phyloP scores from a whole-genome alignment of 37 sponge, comb jelly and placozoan species.

The Amphimedon queenslandica region DNA sequence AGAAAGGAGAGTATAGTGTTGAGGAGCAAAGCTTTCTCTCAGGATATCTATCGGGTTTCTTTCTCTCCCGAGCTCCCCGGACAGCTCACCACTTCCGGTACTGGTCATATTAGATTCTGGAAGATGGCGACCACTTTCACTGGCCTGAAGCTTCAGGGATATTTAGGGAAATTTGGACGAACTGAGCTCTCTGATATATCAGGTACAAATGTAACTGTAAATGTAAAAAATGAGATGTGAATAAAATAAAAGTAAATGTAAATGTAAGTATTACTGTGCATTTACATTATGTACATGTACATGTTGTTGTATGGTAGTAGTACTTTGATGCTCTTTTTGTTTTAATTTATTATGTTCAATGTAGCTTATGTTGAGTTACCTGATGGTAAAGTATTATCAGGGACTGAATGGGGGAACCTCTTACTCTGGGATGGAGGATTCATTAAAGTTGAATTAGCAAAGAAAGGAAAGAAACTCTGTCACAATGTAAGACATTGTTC shows the following conservation, averaged over 20 bases:
- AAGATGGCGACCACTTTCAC: slow-evolving; percentile 99
- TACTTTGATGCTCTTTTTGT: background rate
- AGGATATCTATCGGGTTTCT: slow-evolving; percentile 91
- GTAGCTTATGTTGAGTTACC: slow-evolving; percentile 96
- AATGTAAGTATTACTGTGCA: background rate
- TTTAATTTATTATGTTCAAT: background rate
- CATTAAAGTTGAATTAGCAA: slow-evolving; percentile 93
- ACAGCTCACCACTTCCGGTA: slow-evolving; percentile 95
- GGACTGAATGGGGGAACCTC: slow-evolving; percentile 98
- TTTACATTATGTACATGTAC: slow-evolving; percentile 10
- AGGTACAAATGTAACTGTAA: slow-evolving; percentile 13
- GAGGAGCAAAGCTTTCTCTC: slow-evolving; percentile 95
- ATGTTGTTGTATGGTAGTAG: background rate
- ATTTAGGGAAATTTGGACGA: slow-evolving; percentile 95
- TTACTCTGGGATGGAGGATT: slow-evolving; percentile 99
- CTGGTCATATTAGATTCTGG: slow-evolving; percentile 98
- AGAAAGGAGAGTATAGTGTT: slow-evolving; percentile 84
- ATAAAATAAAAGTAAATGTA: background rate
- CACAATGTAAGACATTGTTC: slow-evolving; percentile 68
- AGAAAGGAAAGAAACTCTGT: slow-evolving; percentile 88
- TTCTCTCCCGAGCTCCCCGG: slow-evolving; percentile 95
- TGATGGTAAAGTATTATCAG: slow-evolving; percentile 98
- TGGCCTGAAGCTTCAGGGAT: slow-evolving; percentile 96
- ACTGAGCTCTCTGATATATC: slow-evolving; percentile 91
- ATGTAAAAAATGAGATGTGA: background rate